These are phyloP conservation scores for Prunella fulvescens DNA, from an alignment of 2,113 vertebrate genomes.

Conservation along the genomic window DNA sequence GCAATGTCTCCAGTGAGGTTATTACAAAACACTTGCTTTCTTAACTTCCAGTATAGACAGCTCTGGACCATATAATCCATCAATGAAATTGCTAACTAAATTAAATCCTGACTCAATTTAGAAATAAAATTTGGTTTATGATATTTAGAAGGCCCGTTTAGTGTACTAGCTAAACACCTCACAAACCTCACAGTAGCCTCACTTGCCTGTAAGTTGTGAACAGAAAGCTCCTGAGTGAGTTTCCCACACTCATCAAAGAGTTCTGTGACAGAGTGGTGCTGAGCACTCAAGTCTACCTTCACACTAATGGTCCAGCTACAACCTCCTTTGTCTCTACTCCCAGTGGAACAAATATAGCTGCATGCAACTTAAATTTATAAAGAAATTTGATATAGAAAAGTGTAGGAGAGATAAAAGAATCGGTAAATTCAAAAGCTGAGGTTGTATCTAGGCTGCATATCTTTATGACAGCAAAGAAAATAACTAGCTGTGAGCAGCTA, in stretches of 20 bases:
- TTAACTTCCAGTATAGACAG: background rate
- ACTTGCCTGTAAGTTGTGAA: background rate
- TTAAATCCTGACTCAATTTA: constrained; percentile 9
- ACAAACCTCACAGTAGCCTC: background rate
- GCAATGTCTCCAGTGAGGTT: background rate
- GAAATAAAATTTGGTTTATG: constrained; percentile 17
- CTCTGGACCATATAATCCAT: background rate
- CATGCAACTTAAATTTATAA: background rate
- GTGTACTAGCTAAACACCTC: background rate
- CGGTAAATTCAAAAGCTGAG: background rate
- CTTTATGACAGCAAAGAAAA: background rate
- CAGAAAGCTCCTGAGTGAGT: background rate
- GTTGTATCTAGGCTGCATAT: background rate
- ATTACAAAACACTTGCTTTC: constrained; percentile 25
- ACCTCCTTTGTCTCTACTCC: background rate
- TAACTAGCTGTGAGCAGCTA: background rate
- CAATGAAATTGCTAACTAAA: constrained; percentile 26
- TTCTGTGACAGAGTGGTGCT: background rate
- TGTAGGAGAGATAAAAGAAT: background rate
- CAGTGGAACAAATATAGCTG: background rate
- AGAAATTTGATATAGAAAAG: background rate
- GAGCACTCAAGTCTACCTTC: background rate
- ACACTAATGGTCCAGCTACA: background rate
- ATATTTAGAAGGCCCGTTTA: background rate
- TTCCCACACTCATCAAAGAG: background rate